Conservation (phyloP, 2,888 invertebrate species). For the Oasisia sp. region DNA sequence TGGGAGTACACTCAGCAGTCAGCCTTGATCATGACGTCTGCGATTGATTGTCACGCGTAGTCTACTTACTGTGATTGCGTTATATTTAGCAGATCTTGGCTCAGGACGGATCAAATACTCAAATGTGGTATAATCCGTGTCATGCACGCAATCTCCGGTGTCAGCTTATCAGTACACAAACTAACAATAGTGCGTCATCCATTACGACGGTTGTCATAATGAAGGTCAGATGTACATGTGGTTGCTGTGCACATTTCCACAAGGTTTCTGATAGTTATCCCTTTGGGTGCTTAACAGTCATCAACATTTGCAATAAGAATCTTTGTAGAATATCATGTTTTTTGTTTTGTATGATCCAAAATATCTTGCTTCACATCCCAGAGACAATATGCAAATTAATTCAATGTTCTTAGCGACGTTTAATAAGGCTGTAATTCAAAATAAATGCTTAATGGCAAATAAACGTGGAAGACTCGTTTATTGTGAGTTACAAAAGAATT, state of each 20-base stretch:
- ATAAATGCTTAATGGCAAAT: neutral
- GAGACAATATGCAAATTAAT: neutral
- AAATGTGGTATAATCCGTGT: neutral
- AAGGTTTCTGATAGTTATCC: neutral
- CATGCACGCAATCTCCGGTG: neutral
- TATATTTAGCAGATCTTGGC: constrained; percentile 10
- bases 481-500: neutral
- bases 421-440: neutral
- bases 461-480: neutral
- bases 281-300: neutral
- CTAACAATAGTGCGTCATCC: neutral
- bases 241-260: neutral
- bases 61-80: neutral
- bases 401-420: neutral
- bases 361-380: neutral
- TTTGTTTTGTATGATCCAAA: neutral
- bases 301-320: neutral
- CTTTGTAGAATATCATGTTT: neutral
- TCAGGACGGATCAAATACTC: constrained; percentile 5
- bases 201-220: neutral
- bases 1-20: neutral
- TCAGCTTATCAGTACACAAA: constrained; percentile 4
- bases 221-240: neutral
- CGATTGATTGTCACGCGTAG: neutral
- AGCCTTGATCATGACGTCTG: neutral